These are phyloP conservation scores for Octodonta nipae DNA, from an alignment of 2,888 invertebrate genomes.

Conservation along the genomic window DNA sequence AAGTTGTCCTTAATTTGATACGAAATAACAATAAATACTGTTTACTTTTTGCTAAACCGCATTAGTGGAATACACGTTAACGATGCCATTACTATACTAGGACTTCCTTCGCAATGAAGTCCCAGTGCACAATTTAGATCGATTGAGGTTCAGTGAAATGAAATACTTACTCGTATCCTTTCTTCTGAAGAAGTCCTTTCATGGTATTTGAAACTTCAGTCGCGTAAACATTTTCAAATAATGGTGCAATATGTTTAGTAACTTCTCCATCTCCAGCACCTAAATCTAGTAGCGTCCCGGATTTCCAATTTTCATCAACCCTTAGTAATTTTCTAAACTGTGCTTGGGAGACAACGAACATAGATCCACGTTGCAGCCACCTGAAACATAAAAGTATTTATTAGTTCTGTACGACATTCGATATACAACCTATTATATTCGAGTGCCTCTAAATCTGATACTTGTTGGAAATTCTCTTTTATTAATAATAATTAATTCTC, in stretches of 20 bases:
- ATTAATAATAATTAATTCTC: too few species aligned
- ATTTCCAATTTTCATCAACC: conserved; percentile 27
- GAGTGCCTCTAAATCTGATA: too few species aligned
- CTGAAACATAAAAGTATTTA: conserved; percentile 38
- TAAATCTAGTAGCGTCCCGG: conserved; percentile 59
- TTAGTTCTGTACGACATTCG: not conserved
- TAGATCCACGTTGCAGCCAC: conserved; percentile 79
- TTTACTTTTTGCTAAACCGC: too few species aligned
- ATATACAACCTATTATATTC: not conserved
- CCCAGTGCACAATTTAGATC: too few species aligned
- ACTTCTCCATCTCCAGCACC: conserved; percentile 95
- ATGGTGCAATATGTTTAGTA: conserved; percentile 62
- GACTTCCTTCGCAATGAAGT: too few species aligned
- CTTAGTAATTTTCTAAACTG: conserved; percentile 60
- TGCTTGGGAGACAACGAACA: conserved; percentile 83
- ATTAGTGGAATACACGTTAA: too few species aligned
- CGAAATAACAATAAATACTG: too few species aligned
- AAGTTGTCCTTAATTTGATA: too few species aligned
- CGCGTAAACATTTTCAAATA: conserved; percentile 63
- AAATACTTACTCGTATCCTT: conserved; percentile 59
- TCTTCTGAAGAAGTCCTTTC: conserved; percentile 62
- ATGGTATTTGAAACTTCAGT: conserved; percentile 88
- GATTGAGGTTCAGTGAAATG: too few species aligned
- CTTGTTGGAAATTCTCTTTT: too few species aligned
- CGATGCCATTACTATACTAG: too few species aligned